phyloP scores from a whole-genome alignment of 2,888 invertebrate species.

The Meghimatium bilineatum region DNA sequence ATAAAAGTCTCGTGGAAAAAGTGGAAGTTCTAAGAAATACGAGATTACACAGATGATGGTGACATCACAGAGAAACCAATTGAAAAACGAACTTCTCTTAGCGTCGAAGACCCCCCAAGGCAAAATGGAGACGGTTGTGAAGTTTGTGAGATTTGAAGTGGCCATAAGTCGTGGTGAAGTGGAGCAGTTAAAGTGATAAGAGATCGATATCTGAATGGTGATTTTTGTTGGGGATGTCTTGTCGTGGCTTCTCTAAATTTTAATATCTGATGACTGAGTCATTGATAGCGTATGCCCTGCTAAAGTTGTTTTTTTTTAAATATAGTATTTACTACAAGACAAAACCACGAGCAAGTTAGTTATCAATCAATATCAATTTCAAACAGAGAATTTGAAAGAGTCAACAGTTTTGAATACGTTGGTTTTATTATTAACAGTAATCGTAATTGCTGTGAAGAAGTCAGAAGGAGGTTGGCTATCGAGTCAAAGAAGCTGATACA shows the following conservation, averaged over 20 bases:
- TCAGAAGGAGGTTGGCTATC: too few species aligned
- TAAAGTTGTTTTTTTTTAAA: too few species aligned
- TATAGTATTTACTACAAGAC: too few species aligned
- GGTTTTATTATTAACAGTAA: too few species aligned
- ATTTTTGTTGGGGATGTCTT: not conserved
- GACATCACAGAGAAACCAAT: conserved; percentile 5
- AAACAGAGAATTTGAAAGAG: too few species aligned
- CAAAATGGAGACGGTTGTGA: not conserved
- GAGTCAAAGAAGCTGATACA: too few species aligned
- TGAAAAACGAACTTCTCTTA: not conserved
- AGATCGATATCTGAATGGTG: conserved; percentile 1
- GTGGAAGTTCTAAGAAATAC: not conserved
- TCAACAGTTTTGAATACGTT: too few species aligned
- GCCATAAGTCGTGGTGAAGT: conserved; percentile 25
- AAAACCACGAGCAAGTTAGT: too few species aligned
- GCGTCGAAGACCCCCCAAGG: not conserved
- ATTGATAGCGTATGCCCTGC: too few species aligned
- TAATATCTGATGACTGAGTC: not conserved
- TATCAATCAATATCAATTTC: too few species aligned
- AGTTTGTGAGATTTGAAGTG: conserved; percentile 9
- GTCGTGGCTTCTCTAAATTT: not conserved
- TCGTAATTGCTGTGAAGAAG: too few species aligned
- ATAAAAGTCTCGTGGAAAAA: not conserved
- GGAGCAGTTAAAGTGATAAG: conserved; percentile 7
- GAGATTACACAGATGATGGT: not conserved